Base-by-base conservation (phyloP, 2,797 vertebrate species). In the Avahi laniger region DNA sequence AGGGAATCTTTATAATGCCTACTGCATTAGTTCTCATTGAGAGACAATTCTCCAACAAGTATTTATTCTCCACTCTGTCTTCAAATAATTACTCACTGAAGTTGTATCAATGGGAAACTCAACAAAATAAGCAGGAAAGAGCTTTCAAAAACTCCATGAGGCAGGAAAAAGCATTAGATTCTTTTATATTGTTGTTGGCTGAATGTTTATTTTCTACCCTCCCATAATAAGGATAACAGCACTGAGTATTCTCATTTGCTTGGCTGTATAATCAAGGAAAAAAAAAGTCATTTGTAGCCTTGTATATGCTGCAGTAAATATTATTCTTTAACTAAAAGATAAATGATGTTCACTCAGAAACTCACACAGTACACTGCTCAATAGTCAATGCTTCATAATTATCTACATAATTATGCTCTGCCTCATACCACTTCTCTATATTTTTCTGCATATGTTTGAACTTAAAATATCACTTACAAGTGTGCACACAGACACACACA, bases 111-210 rank as follows among this genome's bases (percentile, higher is more conserved):
- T 54, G 48, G n/a, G 28, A 96, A 96, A 69, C 14, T 35, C 26
- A 79, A 79, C 6, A 91, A 95, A 92, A 93, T n/a, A 69, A 93
- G 20, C 50, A 95, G 35, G 13, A 65, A 89, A 93, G 69, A 59
- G 18, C 63, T 86, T 95, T 91, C 61, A 73, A 50, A 86, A 88
- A 38, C 8, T 30, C 70, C 50, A 91, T 20, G 43, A 79, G 41
- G 63, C 20, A 67, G 38, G 7, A 75, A 81, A 83, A 46, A 67
- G 8, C 26, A 82, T 14, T 9, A 46, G 43, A 78, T 79, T 63
- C 8, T 79, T 84, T 93, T 79, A 81, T 52, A 63, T 24, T 86
- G 54, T 10, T 91, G 43, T 73, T 78, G 83, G n/a, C 13, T 52
- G 6, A 73, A 69, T 89, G 41, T 22, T 92, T 94, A 85, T 85